Evolutionary conservation across 2,888 invertebrate genomes (phyloP), one percentile per base, ranked within the genome.

Genomic region (Candidula unifasciata): DNA sequence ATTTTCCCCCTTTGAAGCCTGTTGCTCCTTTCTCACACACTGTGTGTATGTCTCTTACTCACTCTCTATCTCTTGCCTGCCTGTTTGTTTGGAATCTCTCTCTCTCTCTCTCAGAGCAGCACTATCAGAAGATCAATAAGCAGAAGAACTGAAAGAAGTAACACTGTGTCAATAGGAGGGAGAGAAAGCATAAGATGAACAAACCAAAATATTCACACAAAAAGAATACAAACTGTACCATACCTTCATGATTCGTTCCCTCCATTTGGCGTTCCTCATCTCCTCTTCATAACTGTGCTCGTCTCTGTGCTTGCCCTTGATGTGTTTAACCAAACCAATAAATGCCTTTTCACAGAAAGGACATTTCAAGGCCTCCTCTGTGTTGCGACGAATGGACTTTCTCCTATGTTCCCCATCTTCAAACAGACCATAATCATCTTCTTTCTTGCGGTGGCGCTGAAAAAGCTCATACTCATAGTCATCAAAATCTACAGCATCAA

Each of bases 261-360:
- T 88, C 91, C 91, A 92, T 77, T 91, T 91, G 52, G 92, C 92
- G 89, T 92, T 92, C 73, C 92, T 89, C 89, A 92, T 91, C 81
- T 92, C 92, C 80, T 91, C 92, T 52, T 92, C 92, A 88, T 89
- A 92, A 80, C 91, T 91, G 30, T 91, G 90, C 84, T 92, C 92
- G 86, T 92, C 91, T 52, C 89, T 88, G 77, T 92, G 92, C 85
- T 92, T 92, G 33, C 91, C 90, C 83, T 92, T 92, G 80, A 92
- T 92, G 86, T 92, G 92, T 80, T 92, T 92, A 27, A 92, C 92
- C 71, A 92, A 86, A 35, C 91, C 91, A 86, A 92, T 91, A 85
- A 92, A 92, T 18, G 91, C 91, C 83, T 91, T 90, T 74, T 92
- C 92, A 89, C 92, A 92, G 86, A 92, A 92, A 44, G 92, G 92